Evolutionary conservation across 2,113 vertebrate species (phyloP).

Genomic region (Myrmecobius fasciatus): DNA sequence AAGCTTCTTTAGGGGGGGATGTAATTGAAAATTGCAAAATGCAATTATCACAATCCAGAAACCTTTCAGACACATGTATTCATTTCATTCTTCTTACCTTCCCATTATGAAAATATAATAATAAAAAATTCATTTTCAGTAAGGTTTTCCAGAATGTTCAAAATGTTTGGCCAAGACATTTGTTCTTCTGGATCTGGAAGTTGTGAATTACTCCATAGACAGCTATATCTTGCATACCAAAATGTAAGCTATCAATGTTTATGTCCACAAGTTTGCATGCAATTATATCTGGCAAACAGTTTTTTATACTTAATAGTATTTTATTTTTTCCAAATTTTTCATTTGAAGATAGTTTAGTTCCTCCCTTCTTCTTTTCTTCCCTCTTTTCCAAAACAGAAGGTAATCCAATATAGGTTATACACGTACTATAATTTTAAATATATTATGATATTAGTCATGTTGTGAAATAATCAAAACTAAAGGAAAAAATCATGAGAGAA

Average conservation of each 20-base stretch:
- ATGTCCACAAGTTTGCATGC: not conserved
- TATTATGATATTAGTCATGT: no score
- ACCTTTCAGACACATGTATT: conserved; percentile 50
- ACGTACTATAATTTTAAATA: no score
- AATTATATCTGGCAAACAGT: not conserved
- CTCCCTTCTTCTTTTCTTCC: no score
- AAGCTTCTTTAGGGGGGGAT: conserved; percentile 46
- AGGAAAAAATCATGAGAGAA: no score
- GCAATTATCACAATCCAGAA: conserved; percentile 56
- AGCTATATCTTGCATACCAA: conserved; percentile 37
- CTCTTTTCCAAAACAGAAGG: no score
- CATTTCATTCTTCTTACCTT: conserved; percentile 31
- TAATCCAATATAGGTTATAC: no score
- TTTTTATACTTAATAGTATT: not conserved
- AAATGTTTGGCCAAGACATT: not conserved
- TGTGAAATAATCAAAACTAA: no score
- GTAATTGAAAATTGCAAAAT: not conserved
- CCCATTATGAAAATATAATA: not conserved
- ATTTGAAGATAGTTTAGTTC: no score
- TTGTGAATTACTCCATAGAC: conserved; percentile 3
- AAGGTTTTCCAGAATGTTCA: not conserved
- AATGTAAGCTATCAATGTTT: conserved; percentile 25
- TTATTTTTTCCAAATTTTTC: no score
- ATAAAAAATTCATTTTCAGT: conserved; percentile 1
- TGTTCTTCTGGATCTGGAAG: not conserved